Base-by-base conservation (phyloP, 2,888 invertebrate genomes). In the Ormyrus nitidulus region DNA sequence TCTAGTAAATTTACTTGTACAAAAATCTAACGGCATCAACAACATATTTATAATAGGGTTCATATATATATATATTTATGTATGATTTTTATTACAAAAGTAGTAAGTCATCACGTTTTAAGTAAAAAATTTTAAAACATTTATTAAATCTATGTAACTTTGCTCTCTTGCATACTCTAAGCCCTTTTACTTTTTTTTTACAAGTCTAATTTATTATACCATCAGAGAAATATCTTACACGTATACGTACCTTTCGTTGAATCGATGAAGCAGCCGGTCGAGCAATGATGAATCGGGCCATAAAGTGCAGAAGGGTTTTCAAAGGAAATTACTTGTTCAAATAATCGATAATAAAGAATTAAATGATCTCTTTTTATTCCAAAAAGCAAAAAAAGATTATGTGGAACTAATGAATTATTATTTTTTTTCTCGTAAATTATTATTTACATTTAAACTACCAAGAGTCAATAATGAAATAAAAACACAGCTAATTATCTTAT, bases 211-310 rank as follows among this genome's bases (percentile, higher is more conserved):
- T 19, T 59, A 19, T 34, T 59, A 59, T 19, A 59, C 44, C 48
- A 64, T 46, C 46, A 64, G 7, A 71, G 59, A n/a, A 61, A 53
- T 53, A 61, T 56, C 48, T 65, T 59, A 59, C 6, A 61, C 58
- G 9, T 34, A 79, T 81, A 81, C 81, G 69, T 81, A 81, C 81
- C 81, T 81, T 74, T 62, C 5, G 77, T 49, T 34, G 74, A 72
- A 34, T n/a, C 11, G 65, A 9, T 13, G 68, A 66, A 72, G 10
- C 68, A 46, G 65, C 46, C 8, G n/a, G 54, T 44, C 51, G 44
- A 59, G 53, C 51, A 64, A 48, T 56, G 54, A 59, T 8, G 51
- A 79, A 65, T 64, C 54, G 13, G 61, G 62, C 74, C 74, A 74
- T 78, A 66, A 78, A 77, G 81, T 81, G 81, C 81, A 81, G 71